Evolutionary conservation across 2,113 vertebrate species (phyloP).

Genomic region (Haliaeetus leucogaster): DNA sequence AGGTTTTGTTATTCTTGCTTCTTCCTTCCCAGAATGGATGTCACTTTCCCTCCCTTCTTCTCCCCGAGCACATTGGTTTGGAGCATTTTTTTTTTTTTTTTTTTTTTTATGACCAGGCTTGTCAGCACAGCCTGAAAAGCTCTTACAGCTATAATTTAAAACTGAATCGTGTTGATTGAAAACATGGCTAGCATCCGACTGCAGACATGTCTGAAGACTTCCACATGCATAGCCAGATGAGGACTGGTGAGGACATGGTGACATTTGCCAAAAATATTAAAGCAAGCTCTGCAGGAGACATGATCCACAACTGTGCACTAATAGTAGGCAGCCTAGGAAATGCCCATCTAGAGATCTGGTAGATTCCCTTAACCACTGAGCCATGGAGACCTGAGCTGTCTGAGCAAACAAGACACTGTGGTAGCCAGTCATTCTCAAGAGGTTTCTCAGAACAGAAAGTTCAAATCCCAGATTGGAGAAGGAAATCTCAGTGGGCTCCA

Average conservation of each 20-base stretch:
- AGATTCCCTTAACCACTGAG: neutral
- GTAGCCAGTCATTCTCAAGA: neutral
- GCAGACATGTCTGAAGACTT: slow-evolving; percentile 46
- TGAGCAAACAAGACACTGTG: neutral
- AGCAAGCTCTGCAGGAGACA: neutral
- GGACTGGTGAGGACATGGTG: slow-evolving; percentile 7
- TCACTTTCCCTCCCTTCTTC: slow-evolving; percentile 8
- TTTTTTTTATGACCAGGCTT: neutral
- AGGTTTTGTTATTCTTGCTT: slow-evolving; percentile 14
- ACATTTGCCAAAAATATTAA: neutral
- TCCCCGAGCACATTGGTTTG: neutral
- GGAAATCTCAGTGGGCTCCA: neutral
- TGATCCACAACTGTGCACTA: neutral
- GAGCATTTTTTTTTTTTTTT: neutral
- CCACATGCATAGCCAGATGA: neutral
- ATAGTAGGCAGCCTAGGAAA: neutral
- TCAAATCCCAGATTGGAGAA: neutral
- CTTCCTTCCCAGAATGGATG: slow-evolving; percentile 18
- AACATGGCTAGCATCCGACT: slow-evolving; percentile 22
- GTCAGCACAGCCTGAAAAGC: neutral
- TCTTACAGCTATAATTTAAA: slow-evolving; percentile 43
- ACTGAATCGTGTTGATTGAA: slow-evolving; percentile 34
- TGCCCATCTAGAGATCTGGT: neutral
- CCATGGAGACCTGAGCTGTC: neutral
- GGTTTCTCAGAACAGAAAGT: neutral